Base-by-base conservation (phyloP, 2,113 vertebrate genomes). In the Aix galericulata region DNA sequence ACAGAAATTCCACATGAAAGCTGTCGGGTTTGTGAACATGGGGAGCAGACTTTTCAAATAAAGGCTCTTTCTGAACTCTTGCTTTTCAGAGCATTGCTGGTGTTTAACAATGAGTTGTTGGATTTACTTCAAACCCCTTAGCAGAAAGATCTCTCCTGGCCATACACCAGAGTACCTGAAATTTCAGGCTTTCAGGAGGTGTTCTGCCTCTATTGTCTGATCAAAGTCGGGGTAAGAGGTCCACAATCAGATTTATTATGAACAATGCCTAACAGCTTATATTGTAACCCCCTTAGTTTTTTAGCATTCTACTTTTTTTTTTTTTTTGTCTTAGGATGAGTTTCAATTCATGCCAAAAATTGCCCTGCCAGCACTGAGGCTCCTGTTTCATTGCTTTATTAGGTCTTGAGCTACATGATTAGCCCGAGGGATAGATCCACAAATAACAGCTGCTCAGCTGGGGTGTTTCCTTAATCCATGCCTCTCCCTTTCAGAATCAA, bases 361-460 rank as follows among this genome's bases (percentile, higher is more conserved):
- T 36, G 40, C 82, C 62, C 69, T 93, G 91, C 86, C 86, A 95
- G 44, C 44, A 32, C 44, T 13, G 13, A 82, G 62, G 77, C 81
- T 96, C 71, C 62, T 48, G 53, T 96, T 94, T 92, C 88, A 86
- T 23, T 83, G 86, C 77, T 96, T 95, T 94, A 86, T 94, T 93
- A 94, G 69, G 48, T 94, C 66, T 79, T 64, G 88, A 91, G 76
- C 83, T 90, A 5, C 79, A 79, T 85, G 69, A 94, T 84, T 93
- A 95, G 88, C 93, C 96, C 62, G 74, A 84, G 88, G 87, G 86
- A 84, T 82, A 95, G 69, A 95, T 88, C 86, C 93, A 84, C 88
- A 95, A 92, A 78, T 86, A 94, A 82, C 91, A 96, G 94, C 92
- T 95, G 93, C 92, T 93, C 92, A 84, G 83, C 88, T 87, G 77